Evolutionary conservation across 1,140 invertebrate genomes (phyloP).

Genomic region (Platyura marginata): DNA sequence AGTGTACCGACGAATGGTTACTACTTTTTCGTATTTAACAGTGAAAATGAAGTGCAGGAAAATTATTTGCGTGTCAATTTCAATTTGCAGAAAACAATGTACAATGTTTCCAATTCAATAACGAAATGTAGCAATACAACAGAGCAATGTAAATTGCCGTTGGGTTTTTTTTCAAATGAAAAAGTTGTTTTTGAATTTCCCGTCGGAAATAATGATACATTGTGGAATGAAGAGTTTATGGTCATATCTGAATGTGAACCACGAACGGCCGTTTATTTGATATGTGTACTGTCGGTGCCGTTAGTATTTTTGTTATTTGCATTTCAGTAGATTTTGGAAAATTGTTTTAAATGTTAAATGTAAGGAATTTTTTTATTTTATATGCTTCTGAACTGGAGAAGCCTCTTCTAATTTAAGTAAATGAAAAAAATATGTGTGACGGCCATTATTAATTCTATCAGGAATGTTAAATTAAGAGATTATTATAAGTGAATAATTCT

Average conservation of each 20-base stretch:
- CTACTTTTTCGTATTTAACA: conserved; percentile 68
- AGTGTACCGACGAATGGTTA: conserved; percentile 52
- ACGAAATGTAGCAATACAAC: conserved; percentile 39
- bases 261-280: conserved; percentile 43
- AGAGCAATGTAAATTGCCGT: conserved; percentile 36
- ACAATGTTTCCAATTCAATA: conserved; percentile 37
- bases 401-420: no score
- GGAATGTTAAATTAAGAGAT: no score
- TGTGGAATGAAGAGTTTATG: conserved; percentile 55
- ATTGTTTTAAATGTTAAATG: no score
- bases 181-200: conserved; percentile 43
- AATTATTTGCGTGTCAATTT: conserved; percentile 47
- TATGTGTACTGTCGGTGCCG: conserved; percentile 49
- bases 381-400: no score
- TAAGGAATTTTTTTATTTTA: no score
- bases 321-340: conserved; percentile 47
- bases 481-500: no score
- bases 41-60: conserved; percentile 55
- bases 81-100: conserved; percentile 46
- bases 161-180: conserved; percentile 47
- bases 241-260: conserved; percentile 55
- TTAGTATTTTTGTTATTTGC: conserved; percentile 52
- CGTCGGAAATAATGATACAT: conserved; percentile 34
- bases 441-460: no score
- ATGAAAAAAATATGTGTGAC: no score